phyloP scores from a whole-genome alignment of 2,888 invertebrate species.

The Drosophila differens region DNA sequence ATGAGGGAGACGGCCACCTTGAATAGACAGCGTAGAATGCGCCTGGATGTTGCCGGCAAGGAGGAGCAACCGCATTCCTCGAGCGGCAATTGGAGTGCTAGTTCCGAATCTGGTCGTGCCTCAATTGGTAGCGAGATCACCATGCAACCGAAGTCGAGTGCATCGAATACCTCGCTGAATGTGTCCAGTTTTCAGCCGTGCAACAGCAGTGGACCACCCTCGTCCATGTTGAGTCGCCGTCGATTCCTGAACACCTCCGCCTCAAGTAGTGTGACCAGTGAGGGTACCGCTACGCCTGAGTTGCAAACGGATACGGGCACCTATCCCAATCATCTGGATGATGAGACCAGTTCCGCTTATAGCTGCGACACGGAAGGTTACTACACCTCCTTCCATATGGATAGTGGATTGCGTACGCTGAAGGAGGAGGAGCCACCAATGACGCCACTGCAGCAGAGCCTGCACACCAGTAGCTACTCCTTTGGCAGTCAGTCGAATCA shows the following conservation, averaged over 20 bases:
- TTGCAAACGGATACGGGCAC: constrained; percentile 89
- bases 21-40: constrained; percentile 89
- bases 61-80: constrained; percentile 95
- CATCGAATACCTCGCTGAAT: constrained; percentile 90
- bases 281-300: constrained; percentile 93
- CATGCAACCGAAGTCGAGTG: constrained; percentile 89
- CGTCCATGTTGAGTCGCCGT: constrained; percentile 89
- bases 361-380: constrained; percentile 99
- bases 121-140: constrained; percentile 94
- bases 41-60: constrained; percentile 84
- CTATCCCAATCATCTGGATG: constrained; percentile 88
- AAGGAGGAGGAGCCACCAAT: constrained; percentile 90
- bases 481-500: constrained; percentile 90
- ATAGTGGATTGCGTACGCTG: constrained; percentile 95
- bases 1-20: constrained; percentile 91
- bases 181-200: constrained; percentile 86
- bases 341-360: constrained; percentile 96
- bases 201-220: constrained; percentile 88
- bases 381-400: constrained; percentile 98
- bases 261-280: constrained; percentile 93
- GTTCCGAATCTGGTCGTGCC: constrained; percentile 94
- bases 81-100: constrained; percentile 97
- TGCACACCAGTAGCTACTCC: constrained; percentile 88
- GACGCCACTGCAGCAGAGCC: constrained; percentile 90
- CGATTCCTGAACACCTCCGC: constrained; percentile 91